phyloP scores from a whole-genome alignment of 2,888 invertebrate genomes.

The Anthrax anthrax region DNA sequence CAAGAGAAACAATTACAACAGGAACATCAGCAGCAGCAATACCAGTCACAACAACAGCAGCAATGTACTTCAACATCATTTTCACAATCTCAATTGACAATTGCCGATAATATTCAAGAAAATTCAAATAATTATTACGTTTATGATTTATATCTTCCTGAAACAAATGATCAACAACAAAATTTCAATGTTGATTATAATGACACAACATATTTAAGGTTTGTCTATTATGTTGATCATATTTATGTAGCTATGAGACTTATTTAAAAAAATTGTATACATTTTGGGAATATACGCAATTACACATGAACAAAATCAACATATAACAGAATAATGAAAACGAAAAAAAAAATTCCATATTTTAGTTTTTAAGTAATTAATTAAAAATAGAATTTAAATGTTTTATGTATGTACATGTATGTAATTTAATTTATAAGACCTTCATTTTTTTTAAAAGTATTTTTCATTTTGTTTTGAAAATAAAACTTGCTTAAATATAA shows the following conservation, averaged over 20 bases:
- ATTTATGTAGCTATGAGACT: conserved; percentile 11
- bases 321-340: too few species aligned
- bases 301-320: too few species aligned
- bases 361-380: too few species aligned
- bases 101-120: not conserved
- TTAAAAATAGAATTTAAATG: too few species aligned
- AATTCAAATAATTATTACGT: conserved; percentile 36
- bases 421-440: not conserved
- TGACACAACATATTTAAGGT: conserved; percentile 25
- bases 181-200: conserved; percentile 32
- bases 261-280: conserved; percentile 2
- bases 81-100: not conserved
- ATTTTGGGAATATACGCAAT: too few species aligned
- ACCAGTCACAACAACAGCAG: not conserved
- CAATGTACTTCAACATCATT: not conserved
- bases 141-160: conserved; percentile 48
- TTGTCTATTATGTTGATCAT: conserved; percentile 32
- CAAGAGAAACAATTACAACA: not conserved
- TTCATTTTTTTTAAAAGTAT: not conserved
- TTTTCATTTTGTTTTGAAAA: conserved; percentile 2
- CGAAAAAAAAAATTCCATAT: too few species aligned
- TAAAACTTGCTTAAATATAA: conserved; percentile 4
- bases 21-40: not conserved
- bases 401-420: not conserved
- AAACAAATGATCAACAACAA: conserved; percentile 35